Evolutionary conservation across 2,888 invertebrate species (phyloP), one percentile per base, ranked within the genome.

Genomic region (Bombylius major): DNA sequence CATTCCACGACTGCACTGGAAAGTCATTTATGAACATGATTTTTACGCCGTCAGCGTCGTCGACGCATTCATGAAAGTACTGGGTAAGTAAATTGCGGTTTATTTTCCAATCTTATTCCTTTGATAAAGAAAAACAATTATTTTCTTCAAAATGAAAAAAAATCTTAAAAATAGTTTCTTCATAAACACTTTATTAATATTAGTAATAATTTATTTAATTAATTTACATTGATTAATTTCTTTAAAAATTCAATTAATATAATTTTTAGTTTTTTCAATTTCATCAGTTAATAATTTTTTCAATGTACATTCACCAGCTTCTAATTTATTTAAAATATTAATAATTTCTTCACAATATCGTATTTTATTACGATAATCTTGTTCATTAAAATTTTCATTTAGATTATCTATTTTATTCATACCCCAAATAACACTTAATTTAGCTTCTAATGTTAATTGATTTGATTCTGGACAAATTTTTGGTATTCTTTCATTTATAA

Each of bases 401-500:
- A 2, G 23, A 23, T 23, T 23, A 23, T 23, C 23, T 59, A 32
- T 58, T 9, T 69, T 66, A 4, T 69, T 67, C 69, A 73, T 72
- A n/a, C 69, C 68, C 70, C 73, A 72, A 56, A 74, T 73, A 32
- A 72, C 69, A 57, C 71, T 70, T 44, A 73, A 60, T 61, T 75
- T 75, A n/a, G 72, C 67, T 61, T 75, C 74, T 51, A 74, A 65
- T 1, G 71, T 64, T 13, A 73, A 70, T 58, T 75, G 73, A 58
- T 71, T 75, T 6, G 68, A 67, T 4, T 70, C 61, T 14, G 75
- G 75, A 53, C 72, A 70, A 56, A 73, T 68, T 33, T 68, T 66
- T 5, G 71, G 70, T 46, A 73, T 68, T 56, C 70, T 62, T 7
- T 72, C 71, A 44, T 72, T 69, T 56, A 73, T 70, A 56, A 73